A percentile compares a stretch with the other conserved stretches of the same genome.
These are phyloP conservation scores for Arizona elegans DNA, from an alignment of 2,113 vertebrate species.

Conservation along the genomic window DNA sequence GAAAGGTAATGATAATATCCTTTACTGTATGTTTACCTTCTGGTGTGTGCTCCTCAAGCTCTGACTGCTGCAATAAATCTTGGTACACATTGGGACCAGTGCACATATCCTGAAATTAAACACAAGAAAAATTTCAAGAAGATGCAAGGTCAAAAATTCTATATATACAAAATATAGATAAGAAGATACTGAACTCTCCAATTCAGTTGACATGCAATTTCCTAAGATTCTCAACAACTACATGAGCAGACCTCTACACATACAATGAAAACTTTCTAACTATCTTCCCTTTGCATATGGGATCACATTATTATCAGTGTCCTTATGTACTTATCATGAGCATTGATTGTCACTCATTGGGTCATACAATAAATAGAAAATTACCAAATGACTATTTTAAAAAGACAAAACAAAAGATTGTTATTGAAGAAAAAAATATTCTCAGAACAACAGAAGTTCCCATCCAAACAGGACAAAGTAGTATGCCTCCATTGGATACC, in stretches of 20 bases:
- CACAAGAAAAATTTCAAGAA: not conserved
- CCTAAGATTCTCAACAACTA: not conserved
- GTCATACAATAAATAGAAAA: not conserved
- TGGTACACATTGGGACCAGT: conserved; percentile 53
- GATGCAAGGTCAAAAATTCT: not conserved
- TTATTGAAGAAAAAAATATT: not conserved
- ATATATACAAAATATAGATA: not conserved
- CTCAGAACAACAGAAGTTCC: not conserved
- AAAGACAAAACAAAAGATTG: not conserved
- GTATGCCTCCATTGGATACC: not conserved
- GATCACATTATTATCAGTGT: not conserved
- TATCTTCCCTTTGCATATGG: not conserved
- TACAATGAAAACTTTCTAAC: not conserved
- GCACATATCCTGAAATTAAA: conserved; percentile 60
- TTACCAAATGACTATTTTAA: not conserved
- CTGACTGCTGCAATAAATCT: conserved; percentile 65
- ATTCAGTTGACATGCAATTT: not conserved
- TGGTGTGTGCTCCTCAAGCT: conserved; percentile 62
- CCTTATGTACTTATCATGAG: not conserved
- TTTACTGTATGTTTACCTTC: conserved; percentile 68
- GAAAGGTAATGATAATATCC: rapidly evolving
- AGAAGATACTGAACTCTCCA: not conserved
- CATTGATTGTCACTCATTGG: not conserved
- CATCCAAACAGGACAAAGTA: not conserved
- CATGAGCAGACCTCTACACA: not conserved